A percentile compares a stretch with the other conserved stretches of the same genome.
phyloP scores from a whole-genome alignment of 1,140 invertebrate species.

The Leptinotarsa lineolata region DNA sequence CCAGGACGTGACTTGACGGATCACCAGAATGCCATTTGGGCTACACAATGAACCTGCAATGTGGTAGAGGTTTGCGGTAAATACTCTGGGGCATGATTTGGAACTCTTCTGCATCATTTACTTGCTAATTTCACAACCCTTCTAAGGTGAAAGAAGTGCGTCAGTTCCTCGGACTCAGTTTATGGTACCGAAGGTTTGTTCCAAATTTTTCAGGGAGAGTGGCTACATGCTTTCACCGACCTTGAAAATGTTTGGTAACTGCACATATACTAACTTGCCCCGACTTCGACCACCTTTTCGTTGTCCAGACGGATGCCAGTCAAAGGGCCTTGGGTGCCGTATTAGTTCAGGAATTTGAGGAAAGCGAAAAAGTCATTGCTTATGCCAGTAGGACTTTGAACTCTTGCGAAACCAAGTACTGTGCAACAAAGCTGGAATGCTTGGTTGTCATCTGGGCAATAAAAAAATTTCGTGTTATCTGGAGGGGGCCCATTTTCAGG shows the following conservation, averaged over 20 bases:
- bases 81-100: slow-evolving; percentile 40
- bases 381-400: slow-evolving; percentile 52
- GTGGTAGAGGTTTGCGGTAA: slow-evolving; percentile 52
- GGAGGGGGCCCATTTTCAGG: slow-evolving; percentile 54
- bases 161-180: slow-evolving; percentile 22
- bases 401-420: slow-evolving; percentile 55
- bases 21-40: slow-evolving; percentile 48
- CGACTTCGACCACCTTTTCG: slow-evolving; percentile 27
- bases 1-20: slow-evolving; percentile 45
- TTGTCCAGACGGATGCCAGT: slow-evolving; percentile 40
- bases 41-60: slow-evolving; percentile 51
- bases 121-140: slow-evolving; percentile 49
- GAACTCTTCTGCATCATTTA: slow-evolving; percentile 41
- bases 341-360: slow-evolving; percentile 33
- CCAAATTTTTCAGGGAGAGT: slow-evolving; percentile 12
- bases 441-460: slow-evolving; percentile 57
- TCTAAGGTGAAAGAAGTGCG: slow-evolving; percentile 36
- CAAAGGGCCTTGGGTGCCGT: slow-evolving; percentile 42
- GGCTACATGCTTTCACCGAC: slow-evolving; percentile 1
- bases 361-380: slow-evolving; percentile 26
- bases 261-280: slow-evolving; percentile 29
- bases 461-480: slow-evolving; percentile 56
- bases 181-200: slow-evolving; percentile 33
- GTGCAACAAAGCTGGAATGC: slow-evolving; percentile 57
- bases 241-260: slow-evolving; percentile 12